phyloP scores from a whole-genome alignment of 2,888 invertebrate species.

The Sthenelais limicola region DNA sequence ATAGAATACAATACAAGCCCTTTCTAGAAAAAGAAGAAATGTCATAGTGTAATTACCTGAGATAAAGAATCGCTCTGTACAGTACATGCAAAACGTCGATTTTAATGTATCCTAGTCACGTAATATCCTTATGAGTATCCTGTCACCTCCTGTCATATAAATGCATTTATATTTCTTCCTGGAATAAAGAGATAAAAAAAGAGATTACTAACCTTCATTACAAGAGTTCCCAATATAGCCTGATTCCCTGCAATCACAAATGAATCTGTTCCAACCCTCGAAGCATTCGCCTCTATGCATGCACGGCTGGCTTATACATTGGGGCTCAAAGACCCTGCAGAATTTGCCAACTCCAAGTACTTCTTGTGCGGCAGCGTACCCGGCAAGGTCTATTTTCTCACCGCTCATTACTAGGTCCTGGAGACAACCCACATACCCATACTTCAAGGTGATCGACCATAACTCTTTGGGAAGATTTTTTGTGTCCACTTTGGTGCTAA shows the following conservation, averaged over 20 bases:
- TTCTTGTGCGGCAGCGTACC: conserved; percentile 90
- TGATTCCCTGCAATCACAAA: conserved; percentile 93
- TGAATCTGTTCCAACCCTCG: conserved; percentile 95
- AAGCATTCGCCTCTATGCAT: conserved; percentile 89
- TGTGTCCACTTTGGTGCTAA: conserved; percentile 68
- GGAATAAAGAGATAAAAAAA: neutral
- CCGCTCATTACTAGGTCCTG: conserved; percentile 91
- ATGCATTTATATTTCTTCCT: neutral
- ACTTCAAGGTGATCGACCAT: conserved; percentile 90
- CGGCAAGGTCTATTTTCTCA: conserved; percentile 89
- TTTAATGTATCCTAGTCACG: no score
- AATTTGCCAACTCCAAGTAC: conserved; percentile 91
- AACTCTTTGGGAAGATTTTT: conserved; percentile 82
- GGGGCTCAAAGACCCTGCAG: conserved; percentile 80
- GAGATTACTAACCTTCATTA: conserved; percentile 80
- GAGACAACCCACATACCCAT: conserved; percentile 95
- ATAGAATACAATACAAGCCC: no score
- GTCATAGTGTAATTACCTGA: no score
- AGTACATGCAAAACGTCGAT: no score
- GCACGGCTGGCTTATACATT: conserved; percentile 83
- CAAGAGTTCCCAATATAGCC: conserved; percentile 92
- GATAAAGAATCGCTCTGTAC: no score
- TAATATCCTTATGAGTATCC: no score
- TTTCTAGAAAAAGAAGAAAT: no score
- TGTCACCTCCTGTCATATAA: no score